These are phyloP conservation scores for Tenthredo notha DNA, from an alignment of 2,888 invertebrate species.

Conservation along the genomic window DNA sequence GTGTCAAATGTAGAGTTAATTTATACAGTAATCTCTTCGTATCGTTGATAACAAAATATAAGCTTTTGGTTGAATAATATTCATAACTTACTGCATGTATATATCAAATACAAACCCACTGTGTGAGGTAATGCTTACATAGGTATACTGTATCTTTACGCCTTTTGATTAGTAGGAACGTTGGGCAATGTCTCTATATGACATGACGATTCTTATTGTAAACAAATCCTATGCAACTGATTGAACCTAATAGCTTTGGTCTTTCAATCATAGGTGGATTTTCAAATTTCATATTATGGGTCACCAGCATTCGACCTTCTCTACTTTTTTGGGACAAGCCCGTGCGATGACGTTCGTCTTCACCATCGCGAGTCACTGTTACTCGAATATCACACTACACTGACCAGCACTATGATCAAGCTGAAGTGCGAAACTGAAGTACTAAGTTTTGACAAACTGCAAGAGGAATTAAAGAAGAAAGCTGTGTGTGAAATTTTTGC, in stretches of 20 bases:
- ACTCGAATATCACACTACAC: constrained; percentile 64
- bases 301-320: constrained; percentile 78
- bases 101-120: not conserved
- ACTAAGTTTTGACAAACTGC: constrained; percentile 64
- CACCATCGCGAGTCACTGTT: constrained; percentile 63
- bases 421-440: constrained; percentile 66
- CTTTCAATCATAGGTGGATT: constrained; percentile 78
- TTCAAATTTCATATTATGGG: constrained; percentile 76
- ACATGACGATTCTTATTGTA: not conserved
- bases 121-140: not conserved
- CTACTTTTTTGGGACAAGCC: constrained; percentile 78
- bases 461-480: constrained; percentile 60
- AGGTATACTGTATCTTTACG: not conserved
- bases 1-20: constrained; percentile 61
- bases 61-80: not conserved
- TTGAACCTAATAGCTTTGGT: not conserved
- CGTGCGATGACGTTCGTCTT: constrained; percentile 61
- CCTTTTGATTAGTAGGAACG: not conserved
- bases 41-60: not conserved
- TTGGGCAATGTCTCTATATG: not conserved
- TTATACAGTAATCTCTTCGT: constrained; percentile 59
- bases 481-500: constrained; percentile 64
- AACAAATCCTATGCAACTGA: not conserved
- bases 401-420: constrained; percentile 66
- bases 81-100: not conserved